Percentiles rank a stretch among this genome's conserved stretches.
Conservation (phyloP, 1,140 invertebrate genomes). For the Cotesia vestalis region DNA sequence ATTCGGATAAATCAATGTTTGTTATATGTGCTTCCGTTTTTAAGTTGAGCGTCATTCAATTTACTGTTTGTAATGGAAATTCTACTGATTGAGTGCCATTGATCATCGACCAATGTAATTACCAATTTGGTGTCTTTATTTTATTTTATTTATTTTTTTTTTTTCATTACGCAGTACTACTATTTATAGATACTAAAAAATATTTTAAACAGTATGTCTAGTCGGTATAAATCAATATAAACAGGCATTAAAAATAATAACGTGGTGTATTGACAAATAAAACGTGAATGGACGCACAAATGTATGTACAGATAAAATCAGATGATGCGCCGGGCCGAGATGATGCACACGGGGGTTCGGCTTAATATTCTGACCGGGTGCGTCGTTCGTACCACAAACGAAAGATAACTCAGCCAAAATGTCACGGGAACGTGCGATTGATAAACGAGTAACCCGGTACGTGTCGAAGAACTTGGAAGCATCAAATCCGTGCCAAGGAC, state of each 20-base stretch:
- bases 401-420: slow-evolving; percentile 38
- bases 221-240: background rate
- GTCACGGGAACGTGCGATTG: slow-evolving; percentile 36
- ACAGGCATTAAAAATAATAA: background rate
- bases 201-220: no score
- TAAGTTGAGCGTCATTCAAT: slow-evolving; percentile 1
- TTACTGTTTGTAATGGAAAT: slow-evolving; percentile 23
- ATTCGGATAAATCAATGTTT: slow-evolving; percentile 40
- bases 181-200: no score
- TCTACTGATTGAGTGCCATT: background rate
- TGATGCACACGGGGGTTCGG: background rate
- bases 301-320: slow-evolving; percentile 35
- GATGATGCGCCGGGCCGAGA: background rate
- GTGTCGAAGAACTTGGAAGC: slow-evolving; percentile 35
- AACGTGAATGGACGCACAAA: slow-evolving; percentile 35
- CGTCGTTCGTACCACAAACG: slow-evolving; percentile 32
- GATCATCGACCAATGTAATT: no score
- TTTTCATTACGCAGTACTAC: no score
- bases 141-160: no score
- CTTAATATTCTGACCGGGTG: slow-evolving; percentile 28
- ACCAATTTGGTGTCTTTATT: no score
- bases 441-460: slow-evolving; percentile 37
- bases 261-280: background rate
- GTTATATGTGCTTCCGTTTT: slow-evolving; percentile 23
- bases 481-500: slow-evolving; percentile 35